Evolutionary conservation across 2,113 vertebrate genomes (phyloP).

Genomic region (Piaya cayana): DNA sequence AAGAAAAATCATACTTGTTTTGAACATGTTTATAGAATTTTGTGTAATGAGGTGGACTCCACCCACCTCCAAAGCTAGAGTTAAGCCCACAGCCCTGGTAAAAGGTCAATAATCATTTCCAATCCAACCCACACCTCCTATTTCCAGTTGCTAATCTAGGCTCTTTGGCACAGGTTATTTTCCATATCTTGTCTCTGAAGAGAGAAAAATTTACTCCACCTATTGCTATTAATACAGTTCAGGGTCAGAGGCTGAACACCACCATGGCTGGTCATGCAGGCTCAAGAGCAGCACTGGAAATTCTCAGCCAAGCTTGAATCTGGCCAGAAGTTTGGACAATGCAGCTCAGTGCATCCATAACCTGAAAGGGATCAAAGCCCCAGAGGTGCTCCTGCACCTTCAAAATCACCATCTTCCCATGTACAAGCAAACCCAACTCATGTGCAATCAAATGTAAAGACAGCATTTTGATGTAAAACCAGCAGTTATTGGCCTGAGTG

Average conservation of each 20-base stretch:
- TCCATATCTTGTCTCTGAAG: not conserved
- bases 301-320: not conserved
- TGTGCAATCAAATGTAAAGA: not conserved
- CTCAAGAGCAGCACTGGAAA: not conserved
- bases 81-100: not conserved
- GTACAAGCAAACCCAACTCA: not conserved
- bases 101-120: not conserved
- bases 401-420: accelerated
- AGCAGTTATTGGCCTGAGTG: accelerated
- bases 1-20: not conserved
- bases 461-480: accelerated
- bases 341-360: not conserved
- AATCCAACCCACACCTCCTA: not conserved
- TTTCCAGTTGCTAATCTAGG: slow-evolving; percentile 12
- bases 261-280: not conserved
- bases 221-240: not conserved
- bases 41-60: not conserved
- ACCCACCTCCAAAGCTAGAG: not conserved
- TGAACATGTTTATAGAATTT: not conserved
- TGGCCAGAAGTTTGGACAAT: not conserved
- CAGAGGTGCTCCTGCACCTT: not conserved
- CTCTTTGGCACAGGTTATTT: not conserved
- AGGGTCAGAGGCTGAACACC: not conserved
- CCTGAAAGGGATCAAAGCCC: not conserved
- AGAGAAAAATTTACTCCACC: not conserved